Evolutionary conservation across 1,140 invertebrate species (phyloP).

Genomic region (Drosophila kepulauana): DNA sequence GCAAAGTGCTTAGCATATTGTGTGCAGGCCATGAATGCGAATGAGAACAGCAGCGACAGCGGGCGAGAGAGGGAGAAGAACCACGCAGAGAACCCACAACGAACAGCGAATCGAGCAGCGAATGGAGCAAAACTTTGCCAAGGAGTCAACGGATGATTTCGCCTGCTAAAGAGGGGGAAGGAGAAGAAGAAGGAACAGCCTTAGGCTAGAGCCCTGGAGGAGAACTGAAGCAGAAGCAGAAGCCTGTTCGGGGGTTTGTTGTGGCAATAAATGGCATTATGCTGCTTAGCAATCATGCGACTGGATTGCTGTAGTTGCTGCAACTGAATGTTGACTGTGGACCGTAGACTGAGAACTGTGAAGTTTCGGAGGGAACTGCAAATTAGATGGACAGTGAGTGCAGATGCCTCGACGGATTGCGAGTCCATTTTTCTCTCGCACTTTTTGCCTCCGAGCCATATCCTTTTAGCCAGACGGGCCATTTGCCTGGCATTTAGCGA

Average conservation of each 20-base stretch:
- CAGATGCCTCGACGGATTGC: conserved; percentile 7
- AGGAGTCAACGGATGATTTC: conserved; percentile 13
- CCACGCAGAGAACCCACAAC: conserved; percentile 8
- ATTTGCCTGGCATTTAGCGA: conserved; percentile 54
- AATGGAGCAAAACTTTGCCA: conserved; percentile 17
- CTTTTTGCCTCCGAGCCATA: conserved; percentile 20
- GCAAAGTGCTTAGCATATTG: conserved; percentile 72
- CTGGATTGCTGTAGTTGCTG: conserved; percentile 58
- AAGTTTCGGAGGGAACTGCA: conserved; percentile 37
- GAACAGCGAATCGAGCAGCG: conserved; percentile 3
- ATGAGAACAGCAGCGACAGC: conserved; percentile 34
- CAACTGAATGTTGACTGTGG: conserved; percentile 2
- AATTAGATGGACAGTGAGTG: conserved; percentile 54
- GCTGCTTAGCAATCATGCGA: conserved; percentile 78
- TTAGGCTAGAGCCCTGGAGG: not conserved
- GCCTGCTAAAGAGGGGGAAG: not conserved
- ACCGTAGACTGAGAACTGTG: not conserved
- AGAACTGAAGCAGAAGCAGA: not conserved
- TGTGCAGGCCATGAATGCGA: conserved; percentile 70
- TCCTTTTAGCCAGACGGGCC: conserved; percentile 16
- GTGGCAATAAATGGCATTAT: conserved; percentile 82
- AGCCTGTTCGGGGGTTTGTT: conserved; percentile 44
- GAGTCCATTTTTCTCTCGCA: not conserved
- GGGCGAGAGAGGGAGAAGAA: not conserved
- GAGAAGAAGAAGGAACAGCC: not conserved